These are phyloP conservation scores for Eupithecia centaureata DNA, from an alignment of 2,888 invertebrate genomes.

Conservation along the genomic window DNA sequence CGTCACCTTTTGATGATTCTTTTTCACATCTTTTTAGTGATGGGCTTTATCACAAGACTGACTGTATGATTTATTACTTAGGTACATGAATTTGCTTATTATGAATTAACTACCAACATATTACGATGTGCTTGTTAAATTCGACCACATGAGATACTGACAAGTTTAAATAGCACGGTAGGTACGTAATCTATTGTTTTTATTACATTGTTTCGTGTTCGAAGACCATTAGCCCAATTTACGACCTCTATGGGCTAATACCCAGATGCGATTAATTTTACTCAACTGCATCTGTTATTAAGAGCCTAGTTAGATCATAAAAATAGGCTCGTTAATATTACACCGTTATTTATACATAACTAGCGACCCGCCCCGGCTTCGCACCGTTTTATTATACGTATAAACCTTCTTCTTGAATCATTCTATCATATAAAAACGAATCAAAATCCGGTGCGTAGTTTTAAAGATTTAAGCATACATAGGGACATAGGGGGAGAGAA, in stretches of 20 bases:
- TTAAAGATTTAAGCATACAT: too few species aligned
- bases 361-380: too few species aligned
- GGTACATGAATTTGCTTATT: not conserved
- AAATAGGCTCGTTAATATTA: not conserved
- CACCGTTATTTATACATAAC: not conserved
- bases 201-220: constrained; percentile 40
- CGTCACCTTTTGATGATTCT: not conserved
- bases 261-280: constrained; percentile 36
- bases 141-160: constrained; percentile 35
- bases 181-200: constrained; percentile 41
- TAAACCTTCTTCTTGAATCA: too few species aligned
- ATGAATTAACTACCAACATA: constrained; percentile 6
- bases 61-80: too few species aligned
- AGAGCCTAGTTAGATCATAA: constrained; percentile 3
- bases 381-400: too few species aligned
- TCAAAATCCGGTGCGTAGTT: too few species aligned
- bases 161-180: constrained; percentile 37
- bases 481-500: too few species aligned
- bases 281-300: not conserved
- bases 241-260: constrained; percentile 17
- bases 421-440: too few species aligned
- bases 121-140: constrained; percentile 21
- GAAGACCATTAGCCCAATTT: constrained; percentile 41
- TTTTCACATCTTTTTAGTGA: too few species aligned
- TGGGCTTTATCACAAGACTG: too few species aligned